Evolutionary conservation across 2,888 invertebrate genomes (phyloP).

Genomic region (Athrips mouffetella): DNA sequence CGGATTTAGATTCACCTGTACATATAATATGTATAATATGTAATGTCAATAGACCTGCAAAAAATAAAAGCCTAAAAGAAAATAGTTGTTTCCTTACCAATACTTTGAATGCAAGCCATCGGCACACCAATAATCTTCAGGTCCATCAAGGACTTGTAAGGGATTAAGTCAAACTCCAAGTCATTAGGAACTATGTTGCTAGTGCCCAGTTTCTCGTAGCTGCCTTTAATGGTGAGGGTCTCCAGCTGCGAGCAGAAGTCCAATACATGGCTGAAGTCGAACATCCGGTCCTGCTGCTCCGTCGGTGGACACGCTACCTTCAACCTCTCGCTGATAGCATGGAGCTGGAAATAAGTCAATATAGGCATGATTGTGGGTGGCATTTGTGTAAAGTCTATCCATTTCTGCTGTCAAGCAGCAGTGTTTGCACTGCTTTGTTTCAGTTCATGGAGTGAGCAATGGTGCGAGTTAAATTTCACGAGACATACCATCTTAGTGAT

Average conservation of each 20-base stretch:
- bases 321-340: slow-evolving; percentile 93
- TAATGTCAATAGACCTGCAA: no score
- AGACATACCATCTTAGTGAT: no score
- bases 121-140: slow-evolving; percentile 84
- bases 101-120: slow-evolving; percentile 82
- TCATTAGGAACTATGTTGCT: slow-evolving; percentile 92
- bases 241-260: slow-evolving; percentile 91
- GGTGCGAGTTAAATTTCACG: no score
- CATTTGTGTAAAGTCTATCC: no score
- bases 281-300: slow-evolving; percentile 87
- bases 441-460: no score
- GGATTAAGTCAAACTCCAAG: slow-evolving; percentile 87
- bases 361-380: no score
- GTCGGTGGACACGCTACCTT: slow-evolving; percentile 90
- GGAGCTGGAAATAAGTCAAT: slow-evolving; percentile 86
- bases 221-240: slow-evolving; percentile 83
- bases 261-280: slow-evolving; percentile 93
- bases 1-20: no score
- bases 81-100: no score
- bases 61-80: no score
- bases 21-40: no score
- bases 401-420: no score
- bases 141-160: slow-evolving; percentile 87
- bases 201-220: slow-evolving; percentile 82
- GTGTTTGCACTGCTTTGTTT: no score